These are phyloP conservation scores for Trachelus tabidus DNA, from an alignment of 2,888 invertebrate genomes.

Conservation along the genomic window DNA sequence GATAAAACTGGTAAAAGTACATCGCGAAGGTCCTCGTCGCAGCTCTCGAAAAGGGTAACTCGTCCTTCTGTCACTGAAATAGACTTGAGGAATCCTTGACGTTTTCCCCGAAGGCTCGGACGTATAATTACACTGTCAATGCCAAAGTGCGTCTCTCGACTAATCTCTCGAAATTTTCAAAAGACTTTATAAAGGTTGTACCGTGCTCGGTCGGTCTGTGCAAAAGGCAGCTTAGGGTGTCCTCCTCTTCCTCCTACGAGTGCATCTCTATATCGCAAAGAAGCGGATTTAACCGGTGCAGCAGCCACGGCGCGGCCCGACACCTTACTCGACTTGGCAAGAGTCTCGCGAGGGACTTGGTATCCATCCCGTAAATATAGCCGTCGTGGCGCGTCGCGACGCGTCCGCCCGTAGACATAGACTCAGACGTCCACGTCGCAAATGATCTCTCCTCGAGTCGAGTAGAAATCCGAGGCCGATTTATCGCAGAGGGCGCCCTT, in stretches of 20 bases:
- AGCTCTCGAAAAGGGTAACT: not conserved
- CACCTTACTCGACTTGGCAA: constrained; percentile 61
- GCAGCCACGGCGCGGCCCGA: constrained; percentile 36
- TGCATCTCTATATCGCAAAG: constrained; percentile 17
- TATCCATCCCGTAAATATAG: constrained; percentile 50
- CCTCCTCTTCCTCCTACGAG: not conserved
- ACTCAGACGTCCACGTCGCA: not conserved
- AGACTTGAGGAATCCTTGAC: not conserved
- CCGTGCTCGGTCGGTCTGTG: not conserved
- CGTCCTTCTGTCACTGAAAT: not conserved
- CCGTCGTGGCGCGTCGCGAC: constrained; percentile 25
- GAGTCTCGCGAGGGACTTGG: constrained; percentile 30
- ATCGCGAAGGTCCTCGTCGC: not conserved
- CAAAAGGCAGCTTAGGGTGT: not conserved
- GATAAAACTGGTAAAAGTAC: not conserved
- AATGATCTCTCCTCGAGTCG: not conserved
- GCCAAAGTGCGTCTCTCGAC: not conserved
- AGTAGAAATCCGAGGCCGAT: not conserved
- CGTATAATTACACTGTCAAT: not conserved
- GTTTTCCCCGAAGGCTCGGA: not conserved
- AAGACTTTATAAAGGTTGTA: not conserved
- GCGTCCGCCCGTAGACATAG: not conserved
- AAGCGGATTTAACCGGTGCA: constrained; percentile 55
- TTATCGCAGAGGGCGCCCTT: not conserved
- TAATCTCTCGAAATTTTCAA: not conserved